Evolutionary conservation across 1,140 invertebrate species (phyloP), one percentile per base, ranked within the genome.

Genomic region (Periplaneta americana): DNA sequence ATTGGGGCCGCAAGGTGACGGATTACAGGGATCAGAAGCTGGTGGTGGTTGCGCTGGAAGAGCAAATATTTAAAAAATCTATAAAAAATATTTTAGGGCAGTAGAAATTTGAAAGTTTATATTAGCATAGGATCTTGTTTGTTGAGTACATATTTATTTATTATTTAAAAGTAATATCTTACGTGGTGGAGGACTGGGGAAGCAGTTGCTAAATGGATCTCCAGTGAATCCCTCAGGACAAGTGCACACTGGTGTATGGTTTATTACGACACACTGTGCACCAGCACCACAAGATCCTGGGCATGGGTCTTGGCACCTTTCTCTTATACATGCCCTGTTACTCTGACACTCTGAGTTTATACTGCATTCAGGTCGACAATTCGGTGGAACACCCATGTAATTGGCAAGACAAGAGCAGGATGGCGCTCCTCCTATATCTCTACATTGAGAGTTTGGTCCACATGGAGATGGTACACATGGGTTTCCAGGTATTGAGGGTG

Each of bases 1-100:
- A 85, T 95, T 95, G 11, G 91, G 89, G 66, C 95, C 95, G 86
- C 95, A 96, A 1, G 93, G 92, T 35, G 93, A 94, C 82, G 93
- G 93, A 79, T 90, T 90, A 82, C 94, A 95, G 15, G 92, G 92
- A 86, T 95, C 91, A 8, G 79, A 85, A 57, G 85, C 85, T 75
- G 81, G 89, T 86, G 86, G 84, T 74, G 89, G 89, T 84, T 88
- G 87, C 83, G 88, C 90, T 90, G 85, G 85, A 83, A 87, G 81
- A 85, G 84, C 81, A 90, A 89, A 83, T 28, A 8, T 75, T 22
- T 35, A 28, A 80, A 57, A 80, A 13, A 76, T 36, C n/a, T n/a
- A n/a, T n/a, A n/a, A n/a, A n/a, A n/a, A n/a, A n/a, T n/a, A n/a
- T n/a, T n/a, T n/a, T n/a, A n/a, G 35, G n/a, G 11, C 76, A 78